phyloP scores from a whole-genome alignment of 2,888 invertebrate genomes.

The Mesorhabditis sp. region DNA sequence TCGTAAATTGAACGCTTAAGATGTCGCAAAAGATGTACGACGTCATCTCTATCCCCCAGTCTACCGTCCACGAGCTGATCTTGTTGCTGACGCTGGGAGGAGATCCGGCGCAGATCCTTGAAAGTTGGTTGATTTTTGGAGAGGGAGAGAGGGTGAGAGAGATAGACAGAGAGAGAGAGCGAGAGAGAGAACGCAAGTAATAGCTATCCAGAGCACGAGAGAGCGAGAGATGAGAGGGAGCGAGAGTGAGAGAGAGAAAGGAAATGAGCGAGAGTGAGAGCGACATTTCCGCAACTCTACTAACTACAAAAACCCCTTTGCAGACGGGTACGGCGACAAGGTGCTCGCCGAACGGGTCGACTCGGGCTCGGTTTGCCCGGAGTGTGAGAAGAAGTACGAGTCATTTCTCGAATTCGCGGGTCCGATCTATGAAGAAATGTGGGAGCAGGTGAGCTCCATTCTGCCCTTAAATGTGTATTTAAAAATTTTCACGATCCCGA shows the following conservation, averaged over 20 bases:
- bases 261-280: no score
- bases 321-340: conserved; percentile 40
- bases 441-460: conserved; percentile 28
- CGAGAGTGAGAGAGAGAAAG: no score
- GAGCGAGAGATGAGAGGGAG: no score
- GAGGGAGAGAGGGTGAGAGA: no score
- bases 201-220: no score
- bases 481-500: no score
- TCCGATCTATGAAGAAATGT: conserved; percentile 49
- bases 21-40: conserved; percentile 42
- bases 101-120: conserved; percentile 18
- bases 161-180: no score
- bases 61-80: conserved; percentile 45
- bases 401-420: conserved; percentile 42
- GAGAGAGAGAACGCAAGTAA: no score
- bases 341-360: conserved; percentile 40
- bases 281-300: no score
- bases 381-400: conserved; percentile 37
- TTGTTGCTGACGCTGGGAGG: conserved; percentile 43
- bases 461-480: no score
- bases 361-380: conserved; percentile 41
- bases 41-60: conserved; percentile 43
- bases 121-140: background rate
- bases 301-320: conserved; percentile 23
- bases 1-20: conserved; percentile 20